phyloP scores from a whole-genome alignment of 2,113 vertebrate species.

The Tiliqua scincoides region DNA sequence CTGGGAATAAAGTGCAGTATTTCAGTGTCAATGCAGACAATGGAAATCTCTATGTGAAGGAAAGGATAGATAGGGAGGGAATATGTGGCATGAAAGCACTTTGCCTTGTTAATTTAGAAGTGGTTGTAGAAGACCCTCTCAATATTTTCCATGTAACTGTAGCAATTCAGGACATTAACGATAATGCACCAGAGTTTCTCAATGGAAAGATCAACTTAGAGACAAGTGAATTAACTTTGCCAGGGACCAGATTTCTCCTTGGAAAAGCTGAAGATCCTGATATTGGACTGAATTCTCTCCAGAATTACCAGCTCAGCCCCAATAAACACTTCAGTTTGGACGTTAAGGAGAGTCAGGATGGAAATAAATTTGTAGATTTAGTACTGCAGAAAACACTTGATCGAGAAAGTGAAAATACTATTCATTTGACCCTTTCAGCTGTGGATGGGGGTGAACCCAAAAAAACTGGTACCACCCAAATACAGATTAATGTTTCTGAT shows the following conservation, averaged over 20 bases:
- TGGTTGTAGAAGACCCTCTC: too few species aligned
- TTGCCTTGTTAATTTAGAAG: too few species aligned
- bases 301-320: slow-evolving; percentile 66
- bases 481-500: slow-evolving; percentile 63
- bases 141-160: too few species aligned
- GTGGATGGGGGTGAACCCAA: slow-evolving; percentile 61
- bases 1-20: too few species aligned
- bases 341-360: slow-evolving; percentile 51
- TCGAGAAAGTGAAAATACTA: slow-evolving; percentile 60
- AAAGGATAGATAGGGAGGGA: too few species aligned
- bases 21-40: too few species aligned
- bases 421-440: slow-evolving; percentile 62
- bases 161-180: slow-evolving; percentile 46
- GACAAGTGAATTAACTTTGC: too few species aligned
- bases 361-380: slow-evolving; percentile 63
- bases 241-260: not conserved
- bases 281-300: slow-evolving; percentile 69
- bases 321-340: slow-evolving; percentile 68
- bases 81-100: too few species aligned
- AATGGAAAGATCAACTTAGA: too few species aligned
- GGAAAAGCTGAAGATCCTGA: slow-evolving; percentile 70
- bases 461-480: slow-evolving; percentile 50
- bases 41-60: too few species aligned
- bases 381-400: slow-evolving; percentile 67
- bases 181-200: slow-evolving; percentile 20